These are phyloP conservation scores for Drosophila repletoides DNA, from an alignment of 1,140 invertebrate species.

Conservation along the genomic window DNA sequence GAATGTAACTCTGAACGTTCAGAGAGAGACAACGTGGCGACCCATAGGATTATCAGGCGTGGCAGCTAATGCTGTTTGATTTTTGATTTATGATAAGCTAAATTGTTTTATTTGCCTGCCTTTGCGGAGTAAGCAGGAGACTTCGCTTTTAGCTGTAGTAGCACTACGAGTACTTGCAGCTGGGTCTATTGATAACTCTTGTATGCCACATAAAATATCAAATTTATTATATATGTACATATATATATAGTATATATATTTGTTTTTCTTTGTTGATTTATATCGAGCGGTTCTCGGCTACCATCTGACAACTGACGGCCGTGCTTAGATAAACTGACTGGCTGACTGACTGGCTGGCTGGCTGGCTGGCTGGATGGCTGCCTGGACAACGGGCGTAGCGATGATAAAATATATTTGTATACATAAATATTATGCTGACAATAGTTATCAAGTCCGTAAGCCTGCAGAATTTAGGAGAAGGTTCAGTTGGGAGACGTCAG, in stretches of 20 bases:
- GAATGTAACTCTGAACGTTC: constrained; percentile 13
- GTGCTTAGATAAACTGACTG: constrained; percentile 56
- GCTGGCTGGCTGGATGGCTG: no score
- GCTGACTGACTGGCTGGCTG: constrained; percentile 18
- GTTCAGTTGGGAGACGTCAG: no score
- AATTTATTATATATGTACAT: no score
- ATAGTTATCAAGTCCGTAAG: no score
- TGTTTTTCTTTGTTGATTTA: no score
- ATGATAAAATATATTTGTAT: constrained; percentile 27
- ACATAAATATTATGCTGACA: no score
- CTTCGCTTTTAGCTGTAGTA: no score
- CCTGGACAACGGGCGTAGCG: constrained; percentile 17
- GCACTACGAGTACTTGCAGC: neutral
- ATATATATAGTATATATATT: no score
- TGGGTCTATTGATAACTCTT: constrained; percentile 1
- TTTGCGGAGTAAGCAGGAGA: no score
- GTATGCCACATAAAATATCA: no score
- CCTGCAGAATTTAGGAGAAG: no score
- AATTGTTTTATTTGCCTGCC: constrained; percentile 34
- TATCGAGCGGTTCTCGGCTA: constrained; percentile 46
- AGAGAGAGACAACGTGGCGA: constrained; percentile 68
- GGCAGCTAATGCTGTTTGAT: constrained; percentile 46
- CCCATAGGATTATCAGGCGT: constrained; percentile 53
- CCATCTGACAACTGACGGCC: constrained; percentile 56
- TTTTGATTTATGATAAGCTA: constrained; percentile 59